These are phyloP conservation scores for Propithecus deckenii DNA, from an alignment of 2,797 vertebrate species.

Conservation along the genomic window DNA sequence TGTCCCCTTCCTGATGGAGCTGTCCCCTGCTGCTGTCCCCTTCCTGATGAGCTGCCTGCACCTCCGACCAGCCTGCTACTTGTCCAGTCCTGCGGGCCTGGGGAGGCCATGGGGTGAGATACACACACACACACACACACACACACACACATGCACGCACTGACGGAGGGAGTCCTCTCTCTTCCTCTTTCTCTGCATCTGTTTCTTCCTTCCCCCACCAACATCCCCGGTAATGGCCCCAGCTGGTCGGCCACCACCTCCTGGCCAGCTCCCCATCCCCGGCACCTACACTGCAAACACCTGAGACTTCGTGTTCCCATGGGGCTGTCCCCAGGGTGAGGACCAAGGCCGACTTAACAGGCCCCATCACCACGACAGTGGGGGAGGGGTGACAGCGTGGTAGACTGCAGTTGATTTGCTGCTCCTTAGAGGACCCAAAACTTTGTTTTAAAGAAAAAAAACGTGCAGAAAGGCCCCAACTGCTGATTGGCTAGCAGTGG, in stretches of 20 bases:
- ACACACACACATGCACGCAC: not conserved
- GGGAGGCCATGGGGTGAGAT: not conserved
- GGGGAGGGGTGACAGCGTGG: not conserved
- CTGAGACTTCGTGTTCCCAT: not conserved
- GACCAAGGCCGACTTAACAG: not conserved
- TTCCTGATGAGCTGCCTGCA: not conserved
- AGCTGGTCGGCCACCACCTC: not conserved
- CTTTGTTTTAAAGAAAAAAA: conserved; percentile 45
- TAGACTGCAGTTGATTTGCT: conserved; percentile 45
- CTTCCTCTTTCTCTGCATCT: not conserved
- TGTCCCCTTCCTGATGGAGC: conserved; percentile 35
- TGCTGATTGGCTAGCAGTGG: conserved; percentile 44
- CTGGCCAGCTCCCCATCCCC: not conserved
- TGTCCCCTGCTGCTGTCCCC: not conserved
- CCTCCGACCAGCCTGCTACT: not conserved
- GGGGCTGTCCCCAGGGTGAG: not conserved
- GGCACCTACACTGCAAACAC: not conserved
- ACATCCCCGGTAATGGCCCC: not conserved
- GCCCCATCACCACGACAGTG: not conserved
- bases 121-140: not conserved
- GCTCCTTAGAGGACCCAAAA: conserved; percentile 58
- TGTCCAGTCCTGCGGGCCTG: not conserved
- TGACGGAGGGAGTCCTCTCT: not conserved
- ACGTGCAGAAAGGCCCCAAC: conserved; percentile 37
- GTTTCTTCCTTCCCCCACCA: not conserved